Percentiles rank a stretch among this genome's conserved stretches.
These are phyloP conservation scores for Pseudochromis fuscus DNA, from an alignment of 2,797 vertebrate genomes.

Conservation along the genomic window DNA sequence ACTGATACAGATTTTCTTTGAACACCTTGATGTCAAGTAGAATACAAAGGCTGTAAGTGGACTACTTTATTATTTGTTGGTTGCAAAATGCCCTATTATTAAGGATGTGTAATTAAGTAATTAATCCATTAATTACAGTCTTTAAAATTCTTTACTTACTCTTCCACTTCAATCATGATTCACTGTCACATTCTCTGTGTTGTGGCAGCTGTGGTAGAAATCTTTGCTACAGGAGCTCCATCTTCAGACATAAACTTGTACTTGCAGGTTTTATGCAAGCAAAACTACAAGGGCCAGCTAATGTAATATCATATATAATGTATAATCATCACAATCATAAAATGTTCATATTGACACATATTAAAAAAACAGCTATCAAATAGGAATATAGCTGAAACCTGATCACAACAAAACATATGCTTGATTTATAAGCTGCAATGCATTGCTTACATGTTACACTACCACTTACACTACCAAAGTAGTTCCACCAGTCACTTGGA, in stretches of 20 bases:
- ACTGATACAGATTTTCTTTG: too few relatives aligned
- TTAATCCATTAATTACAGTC: too few relatives aligned
- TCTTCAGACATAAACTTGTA: conserved; percentile 44
- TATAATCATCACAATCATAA: background rate
- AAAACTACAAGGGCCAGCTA: background rate
- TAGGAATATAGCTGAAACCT: background rate
- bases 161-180: background rate
- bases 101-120: too few relatives aligned
- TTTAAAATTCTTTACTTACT: too few relatives aligned
- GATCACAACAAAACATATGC: too few relatives aligned
- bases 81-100: too few relatives aligned
- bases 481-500: background rate
- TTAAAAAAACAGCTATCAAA: background rate
- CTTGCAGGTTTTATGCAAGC: background rate
- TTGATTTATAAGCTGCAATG: background rate
- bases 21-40: too few relatives aligned
- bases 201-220: background rate
- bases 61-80: too few relatives aligned
- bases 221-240: conserved; percentile 50
- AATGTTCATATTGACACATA: background rate
- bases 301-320: background rate
- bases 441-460: background rate
- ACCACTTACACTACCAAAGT: too few relatives aligned
- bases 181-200: background rate
- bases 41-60: too few relatives aligned